Percentiles rank a stretch among this genome's conserved stretches.
These are phyloP conservation scores for Agelaius tricolor DNA, from an alignment of 2,113 vertebrate genomes.

Conservation along the genomic window DNA sequence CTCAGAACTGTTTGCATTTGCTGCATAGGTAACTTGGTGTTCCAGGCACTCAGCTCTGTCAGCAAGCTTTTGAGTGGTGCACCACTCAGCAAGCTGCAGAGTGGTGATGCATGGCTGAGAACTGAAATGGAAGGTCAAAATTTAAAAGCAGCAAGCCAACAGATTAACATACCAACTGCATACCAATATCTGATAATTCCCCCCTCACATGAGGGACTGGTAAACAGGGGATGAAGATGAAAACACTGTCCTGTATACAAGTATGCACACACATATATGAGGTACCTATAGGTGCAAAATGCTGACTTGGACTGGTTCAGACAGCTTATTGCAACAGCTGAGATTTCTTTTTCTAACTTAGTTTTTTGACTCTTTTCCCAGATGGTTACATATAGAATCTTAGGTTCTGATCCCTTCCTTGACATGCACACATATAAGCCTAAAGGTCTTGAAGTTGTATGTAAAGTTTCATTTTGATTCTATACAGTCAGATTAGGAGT, in stretches of 20 bases:
- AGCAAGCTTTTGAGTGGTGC: background rate
- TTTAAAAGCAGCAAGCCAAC: background rate
- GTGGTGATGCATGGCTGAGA: background rate
- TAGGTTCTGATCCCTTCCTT: background rate
- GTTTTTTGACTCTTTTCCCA: slow-evolving; percentile 8
- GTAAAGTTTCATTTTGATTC: background rate
- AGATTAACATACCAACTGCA: background rate
- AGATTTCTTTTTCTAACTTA: background rate
- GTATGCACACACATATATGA: background rate
- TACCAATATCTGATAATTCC: background rate
- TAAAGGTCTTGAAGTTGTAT: background rate
- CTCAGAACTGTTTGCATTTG: background rate
- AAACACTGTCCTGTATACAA: background rate
- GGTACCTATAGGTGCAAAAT: background rate
- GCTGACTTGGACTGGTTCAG: background rate
- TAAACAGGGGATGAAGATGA: background rate
- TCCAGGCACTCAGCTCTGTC: background rate
- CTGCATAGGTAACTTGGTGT: background rate
- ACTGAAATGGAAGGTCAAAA: background rate
- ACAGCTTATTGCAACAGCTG: background rate
- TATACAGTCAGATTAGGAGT: background rate
- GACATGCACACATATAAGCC: background rate
- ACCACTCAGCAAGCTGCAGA: background rate
- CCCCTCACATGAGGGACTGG: background rate
- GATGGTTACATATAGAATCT: background rate